Conservation (phyloP, 2,113 vertebrate genomes). For the Peromyscus maniculatus region DNA sequence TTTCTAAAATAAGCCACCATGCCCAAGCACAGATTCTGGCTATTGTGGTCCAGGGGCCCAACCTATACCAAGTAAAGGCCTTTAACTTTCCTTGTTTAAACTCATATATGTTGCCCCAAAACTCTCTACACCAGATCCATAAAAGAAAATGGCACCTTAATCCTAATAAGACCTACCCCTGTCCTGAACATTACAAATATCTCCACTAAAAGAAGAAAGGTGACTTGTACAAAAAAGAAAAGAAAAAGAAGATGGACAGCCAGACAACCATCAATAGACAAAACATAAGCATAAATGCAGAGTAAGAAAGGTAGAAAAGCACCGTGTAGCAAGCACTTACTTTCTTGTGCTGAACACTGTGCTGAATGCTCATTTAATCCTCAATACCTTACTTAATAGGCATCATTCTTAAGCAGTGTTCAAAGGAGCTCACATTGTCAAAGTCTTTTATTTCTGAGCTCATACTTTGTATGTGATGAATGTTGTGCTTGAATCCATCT, state of each 20-base stretch:
- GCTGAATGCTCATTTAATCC: neutral
- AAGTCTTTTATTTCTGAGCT: neutral
- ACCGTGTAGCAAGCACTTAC: neutral
- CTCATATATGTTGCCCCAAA: neutral
- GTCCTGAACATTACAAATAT: neutral
- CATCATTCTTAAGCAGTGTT: neutral
- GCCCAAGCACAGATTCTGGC: neutral
- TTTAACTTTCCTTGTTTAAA: neutral
- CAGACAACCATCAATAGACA: neutral
- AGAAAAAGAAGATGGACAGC: neutral
- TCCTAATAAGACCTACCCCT: neutral
- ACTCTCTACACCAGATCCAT: neutral
- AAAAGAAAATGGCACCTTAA: neutral
- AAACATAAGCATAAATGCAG: neutral
- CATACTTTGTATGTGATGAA: neutral
- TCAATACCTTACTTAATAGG: neutral
- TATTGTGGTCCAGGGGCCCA: neutral
- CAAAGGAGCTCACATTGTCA: neutral
- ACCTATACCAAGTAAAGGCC: neutral
- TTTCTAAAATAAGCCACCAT: neutral
- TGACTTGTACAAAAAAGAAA: neutral
- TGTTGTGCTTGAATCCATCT: neutral
- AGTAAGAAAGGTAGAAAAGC: neutral
- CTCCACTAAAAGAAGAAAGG: neutral
- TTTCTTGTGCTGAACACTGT: neutral